These are phyloP conservation scores for Zeuzera pyrina DNA, from an alignment of 2,888 invertebrate species.

Conservation along the genomic window DNA sequence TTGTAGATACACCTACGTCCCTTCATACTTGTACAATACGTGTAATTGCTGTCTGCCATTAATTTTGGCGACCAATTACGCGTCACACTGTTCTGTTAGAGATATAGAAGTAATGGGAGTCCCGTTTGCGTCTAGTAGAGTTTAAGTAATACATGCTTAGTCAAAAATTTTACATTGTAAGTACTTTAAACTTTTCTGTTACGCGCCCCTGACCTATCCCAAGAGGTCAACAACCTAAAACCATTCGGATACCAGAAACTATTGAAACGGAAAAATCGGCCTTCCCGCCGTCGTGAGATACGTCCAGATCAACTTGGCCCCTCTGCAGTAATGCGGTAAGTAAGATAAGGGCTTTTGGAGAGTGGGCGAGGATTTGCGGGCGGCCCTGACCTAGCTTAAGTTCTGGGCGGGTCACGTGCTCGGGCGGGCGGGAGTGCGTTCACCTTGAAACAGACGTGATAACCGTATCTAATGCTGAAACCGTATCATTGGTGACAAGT, in stretches of 20 bases:
- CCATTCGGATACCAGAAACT: slow-evolving; percentile 52
- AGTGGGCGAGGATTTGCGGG: slow-evolving; percentile 39
- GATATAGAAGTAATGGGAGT: too few species aligned
- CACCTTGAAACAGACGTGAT: slow-evolving; percentile 69
- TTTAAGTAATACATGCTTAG: too few species aligned
- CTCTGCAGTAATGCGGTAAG: slow-evolving; percentile 12
- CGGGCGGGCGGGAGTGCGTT: slow-evolving; percentile 63
- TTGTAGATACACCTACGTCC: too few species aligned
- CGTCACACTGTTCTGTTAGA: too few species aligned
- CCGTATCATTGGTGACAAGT: too few species aligned
- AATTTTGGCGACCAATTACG: too few species aligned
- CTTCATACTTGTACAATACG: too few species aligned
- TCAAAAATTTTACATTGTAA: too few species aligned
- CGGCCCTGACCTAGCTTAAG: slow-evolving; percentile 69
- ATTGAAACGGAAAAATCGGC: slow-evolving; percentile 65
- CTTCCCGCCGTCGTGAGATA: slow-evolving; percentile 26
- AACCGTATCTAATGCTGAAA: slow-evolving; percentile 4
- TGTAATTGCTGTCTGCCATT: too few species aligned
- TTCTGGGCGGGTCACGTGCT: slow-evolving; percentile 58
- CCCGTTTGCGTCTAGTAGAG: too few species aligned
- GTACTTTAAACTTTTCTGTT: not conserved
- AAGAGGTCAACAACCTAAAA: slow-evolving; percentile 47
- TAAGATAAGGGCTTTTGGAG: slow-evolving; percentile 30
- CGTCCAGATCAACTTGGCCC: slow-evolving; percentile 28
- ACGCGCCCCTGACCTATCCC: slow-evolving; percentile 47